A percentile compares a stretch with the other conserved stretches of the same genome.
These are phyloP conservation scores for Uloborus plumipes DNA, from an alignment of 2,888 invertebrate species.

Conservation along the genomic window DNA sequence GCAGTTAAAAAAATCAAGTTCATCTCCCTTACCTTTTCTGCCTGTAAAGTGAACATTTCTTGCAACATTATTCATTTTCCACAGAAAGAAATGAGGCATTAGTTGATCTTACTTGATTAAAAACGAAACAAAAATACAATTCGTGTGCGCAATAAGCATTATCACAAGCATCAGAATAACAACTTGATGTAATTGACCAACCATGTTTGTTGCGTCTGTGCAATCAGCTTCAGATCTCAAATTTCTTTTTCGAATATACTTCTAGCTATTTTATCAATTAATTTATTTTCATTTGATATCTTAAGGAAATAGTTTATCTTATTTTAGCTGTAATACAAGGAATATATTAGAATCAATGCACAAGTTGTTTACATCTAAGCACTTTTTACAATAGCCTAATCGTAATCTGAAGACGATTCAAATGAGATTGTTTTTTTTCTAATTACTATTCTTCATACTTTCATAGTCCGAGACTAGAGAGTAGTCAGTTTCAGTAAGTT, in stretches of 20 bases:
- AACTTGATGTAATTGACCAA: not conserved
- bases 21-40: too few species aligned
- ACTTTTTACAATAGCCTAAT: conserved; percentile 38
- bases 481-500: conserved; percentile 40
- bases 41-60: too few species aligned
- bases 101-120: too few species aligned
- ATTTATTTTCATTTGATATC: too few species aligned
- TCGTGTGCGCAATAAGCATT: not conserved
- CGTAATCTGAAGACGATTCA: conserved; percentile 13
- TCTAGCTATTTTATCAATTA: conserved; percentile 1
- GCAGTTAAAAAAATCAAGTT: too few species aligned
- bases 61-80: too few species aligned
- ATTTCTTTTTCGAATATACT: not conserved
- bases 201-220: conserved; percentile 35
- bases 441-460: conserved; percentile 42
- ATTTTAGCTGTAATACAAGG: not conserved
- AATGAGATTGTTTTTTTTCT: conserved; percentile 17
- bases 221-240: conserved; percentile 25
- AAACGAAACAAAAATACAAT: not conserved
- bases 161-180: not conserved
- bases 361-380: conserved; percentile 46
- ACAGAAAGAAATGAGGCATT: too few species aligned
- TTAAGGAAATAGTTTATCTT: not conserved
- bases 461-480: conserved; percentile 33
- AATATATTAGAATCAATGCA: conserved; percentile 33